Base-by-base conservation (phyloP, 1,140 invertebrate species). In the Rhopalosiphum padi region DNA sequence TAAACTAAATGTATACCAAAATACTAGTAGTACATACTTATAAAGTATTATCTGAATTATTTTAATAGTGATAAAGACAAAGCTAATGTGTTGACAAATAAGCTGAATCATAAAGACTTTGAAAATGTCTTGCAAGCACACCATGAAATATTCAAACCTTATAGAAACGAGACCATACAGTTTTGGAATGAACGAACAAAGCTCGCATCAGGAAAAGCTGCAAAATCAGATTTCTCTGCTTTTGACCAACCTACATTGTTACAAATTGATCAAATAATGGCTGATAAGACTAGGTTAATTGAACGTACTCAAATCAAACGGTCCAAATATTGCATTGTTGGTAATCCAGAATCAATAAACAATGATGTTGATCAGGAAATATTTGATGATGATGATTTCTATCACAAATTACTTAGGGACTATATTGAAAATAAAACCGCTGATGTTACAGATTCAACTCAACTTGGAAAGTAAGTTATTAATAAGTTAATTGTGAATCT, bases 331-430 rank as follows among this genome's bases (percentile, higher is more conserved):
- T 95, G 96, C 90, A 97, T 98, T 90, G 94, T 98, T 46, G 98
- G 98, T 5, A 96, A 96, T 55, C 25, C 85, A 55, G 53, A 87
- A 68, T 68, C 83, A 85, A 55, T 90, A 94, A 94, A 95, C 60
- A 96, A 97, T 94, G 97, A 97, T 94, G 97, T 97, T 94, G 97
- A 98, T 95, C 94, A 95, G 0, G 98, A 99, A 96, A 98, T 99
- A 95, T 99, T 98, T 96, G 98, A 99, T 95, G 99, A 99, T 95
- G 97, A 97, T 95, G 99, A 99, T 95, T 99, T 99, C 95, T 99
- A 99, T 96, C 98, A 99, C 95, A 97, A 98, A 95, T 95, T 99
- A 41, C 95, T 99, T 46, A 96, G 98, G 94, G 98, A 99, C 95
- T 95, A 99, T 30, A 99, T 99, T 94, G 98, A 99, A 95, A 97